Percentiles rank a stretch among this genome's conserved stretches.
These are phyloP conservation scores for Drosophila equinoxialis DNA, from an alignment of 1,140 invertebrate species.

Conservation along the genomic window DNA sequence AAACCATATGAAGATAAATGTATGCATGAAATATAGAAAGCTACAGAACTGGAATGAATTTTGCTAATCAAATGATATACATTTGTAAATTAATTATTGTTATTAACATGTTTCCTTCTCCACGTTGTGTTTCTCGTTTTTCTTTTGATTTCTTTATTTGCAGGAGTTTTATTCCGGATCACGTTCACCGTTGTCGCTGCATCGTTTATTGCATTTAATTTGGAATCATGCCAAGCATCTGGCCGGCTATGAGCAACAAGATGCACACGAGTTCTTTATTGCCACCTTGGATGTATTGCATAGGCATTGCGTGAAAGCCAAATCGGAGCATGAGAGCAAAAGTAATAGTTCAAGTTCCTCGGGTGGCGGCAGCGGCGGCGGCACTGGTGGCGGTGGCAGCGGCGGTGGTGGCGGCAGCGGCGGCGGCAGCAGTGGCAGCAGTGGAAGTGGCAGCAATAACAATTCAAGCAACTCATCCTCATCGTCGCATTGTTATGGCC, in stretches of 20 bases:
- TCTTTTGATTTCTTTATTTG: neutral
- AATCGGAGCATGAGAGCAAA: constrained; percentile 66
- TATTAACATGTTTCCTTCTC: neutral
- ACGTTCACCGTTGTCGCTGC: constrained; percentile 93
- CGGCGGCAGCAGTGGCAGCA: neutral
- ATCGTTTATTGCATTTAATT: constrained; percentile 95
- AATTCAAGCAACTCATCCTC: constrained; percentile 52
- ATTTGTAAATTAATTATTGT: too few relatives aligned
- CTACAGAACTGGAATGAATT: neutral
- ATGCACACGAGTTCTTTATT: constrained; percentile 99
- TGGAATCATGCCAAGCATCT: constrained; percentile 98
- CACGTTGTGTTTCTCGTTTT: constrained; percentile 7
- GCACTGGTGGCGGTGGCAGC: constrained; percentile 2
- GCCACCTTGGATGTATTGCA: constrained; percentile 96
- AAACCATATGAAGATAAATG: too few relatives aligned
- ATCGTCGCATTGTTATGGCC: constrained; percentile 85
- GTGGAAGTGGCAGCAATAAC: constrained; percentile 41
- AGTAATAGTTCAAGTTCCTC: constrained; percentile 56
- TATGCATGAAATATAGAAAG: neutral
- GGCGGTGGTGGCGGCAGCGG: constrained; percentile 6
- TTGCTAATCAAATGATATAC: neutral
- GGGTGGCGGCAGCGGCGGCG: constrained; percentile 20
- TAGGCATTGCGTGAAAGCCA: constrained; percentile 83
- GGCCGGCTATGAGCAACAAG: constrained; percentile 98
- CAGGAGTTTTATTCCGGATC: constrained; percentile 96